Conservation (phyloP, 2,888 invertebrate genomes). For the Ecliptopera silaceata region DNA sequence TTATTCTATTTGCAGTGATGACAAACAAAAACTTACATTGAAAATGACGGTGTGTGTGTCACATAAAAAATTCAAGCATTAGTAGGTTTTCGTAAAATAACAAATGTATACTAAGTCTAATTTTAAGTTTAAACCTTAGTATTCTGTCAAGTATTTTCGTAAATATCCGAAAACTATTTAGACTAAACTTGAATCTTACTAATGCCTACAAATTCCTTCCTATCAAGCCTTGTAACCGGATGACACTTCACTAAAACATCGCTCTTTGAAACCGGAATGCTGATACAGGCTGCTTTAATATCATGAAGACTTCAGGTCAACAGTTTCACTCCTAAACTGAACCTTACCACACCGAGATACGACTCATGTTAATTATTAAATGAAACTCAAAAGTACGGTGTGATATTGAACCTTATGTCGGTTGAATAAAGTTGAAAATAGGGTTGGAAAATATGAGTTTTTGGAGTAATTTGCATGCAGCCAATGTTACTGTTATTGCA, state of each 20-base stretch:
- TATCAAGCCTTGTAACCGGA: constrained; percentile 36
- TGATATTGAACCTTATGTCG: not conserved
- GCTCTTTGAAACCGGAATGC: constrained; percentile 43
- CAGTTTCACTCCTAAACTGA: constrained; percentile 2
- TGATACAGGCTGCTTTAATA: constrained; percentile 34
- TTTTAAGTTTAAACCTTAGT: no score
- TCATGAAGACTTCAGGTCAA: constrained; percentile 12
- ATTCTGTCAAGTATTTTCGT: no score
- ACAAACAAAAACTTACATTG: no score
- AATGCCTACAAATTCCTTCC: not conserved
- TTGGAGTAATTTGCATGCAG: constrained; percentile 36
- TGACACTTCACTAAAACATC: constrained; percentile 18
- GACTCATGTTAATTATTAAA: constrained; percentile 6
- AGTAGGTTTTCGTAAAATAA: no score
- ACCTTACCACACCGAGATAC: constrained; percentile 14
- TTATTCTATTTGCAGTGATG: no score
- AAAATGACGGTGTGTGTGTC: no score
- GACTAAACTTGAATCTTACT: not conserved
- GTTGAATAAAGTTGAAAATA: constrained; percentile 4
- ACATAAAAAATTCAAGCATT: no score
- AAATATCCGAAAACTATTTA: no score
- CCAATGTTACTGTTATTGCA: constrained; percentile 38
- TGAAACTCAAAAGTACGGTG: not conserved
- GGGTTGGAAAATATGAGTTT: not conserved
- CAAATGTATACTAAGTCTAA: no score